These are phyloP conservation scores for Periphyllus acericola DNA, from an alignment of 2,888 invertebrate species.

Conservation along the genomic window DNA sequence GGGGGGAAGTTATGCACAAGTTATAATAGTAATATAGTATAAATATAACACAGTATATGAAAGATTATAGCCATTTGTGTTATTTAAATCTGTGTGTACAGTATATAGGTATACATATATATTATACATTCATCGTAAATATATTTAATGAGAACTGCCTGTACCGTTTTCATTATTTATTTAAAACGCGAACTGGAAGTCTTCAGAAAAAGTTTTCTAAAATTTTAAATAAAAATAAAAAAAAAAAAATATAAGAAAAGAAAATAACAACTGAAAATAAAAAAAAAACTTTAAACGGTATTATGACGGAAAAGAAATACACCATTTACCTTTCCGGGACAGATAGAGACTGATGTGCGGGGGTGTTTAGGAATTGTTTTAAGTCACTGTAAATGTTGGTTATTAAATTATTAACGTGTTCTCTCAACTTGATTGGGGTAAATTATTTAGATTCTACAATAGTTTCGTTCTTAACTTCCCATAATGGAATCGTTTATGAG, in stretches of 20 bases:
- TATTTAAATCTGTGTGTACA: background rate
- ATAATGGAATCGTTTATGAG: background rate
- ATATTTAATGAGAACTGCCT: background rate
- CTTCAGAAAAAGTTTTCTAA: background rate
- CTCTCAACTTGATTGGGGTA: background rate
- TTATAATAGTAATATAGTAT: too few relatives aligned
- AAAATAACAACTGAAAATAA: background rate
- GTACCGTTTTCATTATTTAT: background rate
- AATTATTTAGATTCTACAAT: background rate
- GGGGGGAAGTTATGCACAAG: too few relatives aligned
- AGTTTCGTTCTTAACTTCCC: background rate
- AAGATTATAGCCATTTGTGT: background rate
- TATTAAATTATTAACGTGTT: conserved; percentile 16
- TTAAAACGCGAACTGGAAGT: conserved; percentile 4
- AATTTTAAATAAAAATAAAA: background rate
- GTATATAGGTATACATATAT: too few relatives aligned
- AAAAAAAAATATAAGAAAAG: background rate
- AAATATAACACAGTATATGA: too few relatives aligned
- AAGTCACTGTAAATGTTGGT: background rate
- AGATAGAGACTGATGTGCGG: background rate
- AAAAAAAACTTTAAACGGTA: conserved; percentile 10
- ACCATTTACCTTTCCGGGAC: background rate
- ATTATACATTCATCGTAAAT: background rate
- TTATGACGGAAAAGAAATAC: background rate
- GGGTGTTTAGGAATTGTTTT: background rate